phyloP scores from a whole-genome alignment of 2,888 invertebrate species.

The Phania funesta region DNA sequence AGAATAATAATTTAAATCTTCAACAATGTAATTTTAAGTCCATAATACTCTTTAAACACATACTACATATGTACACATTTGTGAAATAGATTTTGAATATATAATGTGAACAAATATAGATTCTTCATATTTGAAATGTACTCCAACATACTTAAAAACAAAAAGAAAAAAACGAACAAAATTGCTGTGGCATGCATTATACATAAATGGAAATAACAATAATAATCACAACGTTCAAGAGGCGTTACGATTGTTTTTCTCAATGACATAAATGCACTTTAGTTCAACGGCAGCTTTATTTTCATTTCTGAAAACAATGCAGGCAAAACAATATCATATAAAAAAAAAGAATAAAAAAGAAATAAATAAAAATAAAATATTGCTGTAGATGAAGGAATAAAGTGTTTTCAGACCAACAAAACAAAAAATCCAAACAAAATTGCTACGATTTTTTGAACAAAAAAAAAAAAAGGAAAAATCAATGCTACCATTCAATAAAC shows the following conservation, averaged over 20 bases:
- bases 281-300: constrained; percentile 55
- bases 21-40: constrained; percentile 6
- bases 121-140: constrained; percentile 44
- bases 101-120: constrained; percentile 67
- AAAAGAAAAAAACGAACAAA: constrained; percentile 19
- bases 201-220: constrained; percentile 78
- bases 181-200: constrained; percentile 64
- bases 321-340: constrained; percentile 47
- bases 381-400: constrained; percentile 38
- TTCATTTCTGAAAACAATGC: constrained; percentile 28
- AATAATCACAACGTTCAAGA: constrained; percentile 78
- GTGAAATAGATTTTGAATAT: constrained; percentile 38
- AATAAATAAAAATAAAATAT: not conserved
- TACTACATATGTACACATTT: not conserved
- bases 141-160: constrained; percentile 26
- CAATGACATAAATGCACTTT: constrained; percentile 75
- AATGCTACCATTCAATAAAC: constrained; percentile 10
- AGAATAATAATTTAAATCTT: not conserved
- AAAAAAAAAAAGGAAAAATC: too few species aligned
- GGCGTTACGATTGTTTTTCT: constrained; percentile 75
- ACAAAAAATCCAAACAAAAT: not conserved
- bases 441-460: not conserved
- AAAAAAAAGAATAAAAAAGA: not conserved
- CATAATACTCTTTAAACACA: not conserved
- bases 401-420: constrained; percentile 27